Base-by-base conservation (phyloP, 2,888 invertebrate species). In the Lasius platythorax region DNA sequence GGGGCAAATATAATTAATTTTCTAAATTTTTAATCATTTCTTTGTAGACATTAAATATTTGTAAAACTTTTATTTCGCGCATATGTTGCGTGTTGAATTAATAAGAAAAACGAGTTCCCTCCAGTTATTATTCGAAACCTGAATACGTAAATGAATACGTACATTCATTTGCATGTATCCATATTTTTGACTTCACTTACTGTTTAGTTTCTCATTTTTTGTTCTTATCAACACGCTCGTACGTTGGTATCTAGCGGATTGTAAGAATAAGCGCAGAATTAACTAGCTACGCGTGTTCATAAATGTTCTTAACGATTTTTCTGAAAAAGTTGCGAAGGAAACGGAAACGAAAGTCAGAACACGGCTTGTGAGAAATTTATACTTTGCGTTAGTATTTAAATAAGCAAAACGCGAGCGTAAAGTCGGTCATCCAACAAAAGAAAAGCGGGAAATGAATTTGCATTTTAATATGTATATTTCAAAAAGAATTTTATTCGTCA, bases 281-380 rank as follows among this genome's bases (percentile, higher is more conserved):
- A 40, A 50, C 75, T 82, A 68, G 75, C 83, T 72, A 88, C 82
- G 85, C 88, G 88, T 88, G 86, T 82, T 74, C 79, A 85, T 87
- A 90, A 89, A 85, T 85, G 86, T 73, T 73, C 66, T 72, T 85
- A 82, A 88, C 81, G 85, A 89, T 89, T 86, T 85, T 86, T 70
- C 85, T 61, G 50, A 50, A 78, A 58, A 37, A 63, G 56, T 46
- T 63, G 46, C 43, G 61, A 84, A 33, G 53, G 33, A 82, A 74
- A 40, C 11, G 9, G 61, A 63, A 63, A 9, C 12, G 33, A 37
- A 61, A 58, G 18, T 37, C 61, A 61, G 43, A 11, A 56, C 23
- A 30, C 18, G 23, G 15, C 11, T 46, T 23, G 28, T 61, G 28
- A 73, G 30, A 73, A 43, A 79, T 58, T 43, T 79, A 79, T 79